phyloP scores from a whole-genome alignment of 2,113 vertebrate species.

The Arvicanthis niloticus region DNA sequence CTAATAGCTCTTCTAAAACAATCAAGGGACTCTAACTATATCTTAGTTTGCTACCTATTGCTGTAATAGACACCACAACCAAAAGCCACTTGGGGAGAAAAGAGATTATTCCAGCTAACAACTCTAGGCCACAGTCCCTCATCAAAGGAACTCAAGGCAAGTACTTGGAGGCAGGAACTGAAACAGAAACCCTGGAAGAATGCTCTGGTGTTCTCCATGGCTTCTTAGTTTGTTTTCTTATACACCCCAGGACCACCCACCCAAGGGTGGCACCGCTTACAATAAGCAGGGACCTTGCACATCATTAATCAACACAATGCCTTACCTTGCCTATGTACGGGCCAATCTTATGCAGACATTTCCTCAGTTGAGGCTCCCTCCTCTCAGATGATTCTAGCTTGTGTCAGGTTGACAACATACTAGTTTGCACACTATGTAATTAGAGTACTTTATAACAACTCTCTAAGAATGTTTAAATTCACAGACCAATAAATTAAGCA shows the following conservation, averaged over 20 bases:
- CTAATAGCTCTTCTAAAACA: conserved; percentile 24
- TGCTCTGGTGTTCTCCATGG: not conserved
- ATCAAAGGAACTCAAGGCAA: not conserved
- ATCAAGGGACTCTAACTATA: not conserved
- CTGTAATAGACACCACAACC: not conserved
- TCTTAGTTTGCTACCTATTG: not conserved
- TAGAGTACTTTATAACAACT: not conserved
- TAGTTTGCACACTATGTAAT: not conserved
- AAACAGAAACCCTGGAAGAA: not conserved
- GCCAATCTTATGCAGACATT: not conserved
- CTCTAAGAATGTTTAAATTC: conserved; percentile 32
- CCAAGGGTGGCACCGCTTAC: not conserved
- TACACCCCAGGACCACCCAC: not conserved
- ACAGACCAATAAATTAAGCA: conserved; percentile 22
- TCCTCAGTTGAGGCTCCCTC: not conserved
- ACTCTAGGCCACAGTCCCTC: not conserved
- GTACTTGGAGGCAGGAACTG: not conserved
- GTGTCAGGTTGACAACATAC: not conserved
- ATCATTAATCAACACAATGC: not conserved
- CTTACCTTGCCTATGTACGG: too few species aligned
- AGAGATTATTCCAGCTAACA: not conserved
- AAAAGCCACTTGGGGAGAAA: not conserved
- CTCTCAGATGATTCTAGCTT: not conserved
- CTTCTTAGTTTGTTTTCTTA: not conserved
- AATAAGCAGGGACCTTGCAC: not conserved